Conservation (phyloP, 2,113 vertebrate genomes). For the Dolichotis patagonum region DNA sequence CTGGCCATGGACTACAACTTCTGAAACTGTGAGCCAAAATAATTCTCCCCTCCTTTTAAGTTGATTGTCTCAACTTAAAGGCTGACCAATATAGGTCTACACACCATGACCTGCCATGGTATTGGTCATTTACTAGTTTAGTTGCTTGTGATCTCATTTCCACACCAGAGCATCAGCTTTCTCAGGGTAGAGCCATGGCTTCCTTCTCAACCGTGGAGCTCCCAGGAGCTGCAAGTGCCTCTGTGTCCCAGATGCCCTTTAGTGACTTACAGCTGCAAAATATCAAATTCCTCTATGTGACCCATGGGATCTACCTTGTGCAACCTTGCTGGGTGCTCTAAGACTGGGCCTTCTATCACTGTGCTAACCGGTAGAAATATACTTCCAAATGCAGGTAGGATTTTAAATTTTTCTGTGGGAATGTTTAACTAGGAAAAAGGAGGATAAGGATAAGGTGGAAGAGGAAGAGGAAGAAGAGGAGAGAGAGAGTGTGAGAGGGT, state of each 20-base stretch:
- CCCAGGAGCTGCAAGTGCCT: background rate
- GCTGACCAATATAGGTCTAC: background rate
- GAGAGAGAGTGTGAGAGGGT: no score
- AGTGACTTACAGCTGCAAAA: background rate
- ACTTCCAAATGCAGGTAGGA: background rate
- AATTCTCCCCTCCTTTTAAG: background rate
- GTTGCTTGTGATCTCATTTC: background rate
- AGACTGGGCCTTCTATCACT: background rate
- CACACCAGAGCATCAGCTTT: no score
- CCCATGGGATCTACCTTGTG: fast-evolving
- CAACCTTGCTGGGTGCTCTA: background rate
- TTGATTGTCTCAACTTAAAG: background rate
- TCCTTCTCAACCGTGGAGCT: background rate
- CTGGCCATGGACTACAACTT: background rate
- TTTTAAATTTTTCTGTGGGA: background rate
- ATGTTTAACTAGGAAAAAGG: no score
- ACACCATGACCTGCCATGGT: background rate
- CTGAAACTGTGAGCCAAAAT: background rate
- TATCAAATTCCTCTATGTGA: background rate
- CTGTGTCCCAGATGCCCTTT: background rate
- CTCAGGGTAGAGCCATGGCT: background rate
- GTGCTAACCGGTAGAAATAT: background rate
- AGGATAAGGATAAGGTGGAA: no score
- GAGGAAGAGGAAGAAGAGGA: no score
- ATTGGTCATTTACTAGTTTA: background rate